Evolutionary conservation across 1,140 invertebrate species (phyloP).

Genomic region (Rhagoletis pomonella): DNA sequence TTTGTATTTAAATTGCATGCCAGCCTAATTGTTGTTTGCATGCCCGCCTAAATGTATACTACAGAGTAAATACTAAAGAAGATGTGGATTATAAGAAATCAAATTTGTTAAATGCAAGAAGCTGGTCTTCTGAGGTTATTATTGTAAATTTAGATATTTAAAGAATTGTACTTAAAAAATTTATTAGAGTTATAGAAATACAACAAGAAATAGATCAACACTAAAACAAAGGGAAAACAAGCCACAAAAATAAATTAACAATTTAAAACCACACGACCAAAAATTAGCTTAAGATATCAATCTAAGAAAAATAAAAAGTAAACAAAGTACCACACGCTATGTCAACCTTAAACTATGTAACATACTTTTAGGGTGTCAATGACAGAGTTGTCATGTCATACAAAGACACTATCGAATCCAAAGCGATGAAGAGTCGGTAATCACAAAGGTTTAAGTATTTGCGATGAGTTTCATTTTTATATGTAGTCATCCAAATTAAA

Average conservation of each 20-base stretch:
- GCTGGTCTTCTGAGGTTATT: constrained; percentile 26
- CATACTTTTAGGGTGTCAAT: not conserved
- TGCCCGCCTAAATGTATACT: constrained; percentile 9
- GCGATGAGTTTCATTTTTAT: not conserved
- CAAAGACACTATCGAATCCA: too few species aligned
- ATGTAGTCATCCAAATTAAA: not conserved
- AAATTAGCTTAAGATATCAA: not conserved
- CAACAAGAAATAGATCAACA: not conserved
- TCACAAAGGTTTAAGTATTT: not conserved
- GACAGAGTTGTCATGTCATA: too few species aligned
- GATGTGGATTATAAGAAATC: not conserved
- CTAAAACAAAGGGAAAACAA: not conserved
- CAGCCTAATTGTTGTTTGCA: too few species aligned
- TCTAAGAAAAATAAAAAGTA: not conserved
- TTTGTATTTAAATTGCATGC: not conserved
- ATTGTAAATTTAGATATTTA: not conserved
- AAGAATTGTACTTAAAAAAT: not conserved
- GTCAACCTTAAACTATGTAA: not conserved
- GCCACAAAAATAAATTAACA: not conserved
- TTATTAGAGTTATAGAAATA: not conserved
- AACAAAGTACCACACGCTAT: not conserved
- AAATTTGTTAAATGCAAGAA: not conserved
- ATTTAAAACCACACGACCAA: not conserved
- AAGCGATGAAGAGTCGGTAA: too few species aligned
- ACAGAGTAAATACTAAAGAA: too few species aligned